Evolutionary conservation across 2,797 vertebrate genomes (phyloP), one percentile per base, ranked within the genome.

Genomic region (Benthosema pterotum): DNA sequence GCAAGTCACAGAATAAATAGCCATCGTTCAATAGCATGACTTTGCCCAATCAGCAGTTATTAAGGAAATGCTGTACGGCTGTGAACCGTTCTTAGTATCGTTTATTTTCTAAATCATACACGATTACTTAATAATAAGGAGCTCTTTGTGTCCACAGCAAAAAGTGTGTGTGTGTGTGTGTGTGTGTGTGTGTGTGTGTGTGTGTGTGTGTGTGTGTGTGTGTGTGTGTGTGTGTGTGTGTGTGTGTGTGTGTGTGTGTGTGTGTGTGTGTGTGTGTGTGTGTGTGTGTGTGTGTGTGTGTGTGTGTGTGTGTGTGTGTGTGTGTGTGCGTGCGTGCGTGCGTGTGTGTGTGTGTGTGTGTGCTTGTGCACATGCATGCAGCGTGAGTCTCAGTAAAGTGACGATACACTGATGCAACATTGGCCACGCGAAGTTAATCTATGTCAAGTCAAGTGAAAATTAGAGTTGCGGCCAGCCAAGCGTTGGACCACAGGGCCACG

Each of bases 361-460:
- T 42, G 16, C n/a, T n/a, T n/a, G n/a, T n/a, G n/a, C n/a, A n/a
- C n/a, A n/a, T n/a, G n/a, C n/a, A n/a, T n/a, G n/a, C n/a, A n/a
- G n/a, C 22, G 32, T 17, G 38, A 47, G 15, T 47, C 50, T 43
- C 19, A 45, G 57, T 47, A n/a, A 50, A 46, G 22, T 22, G 3
- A 11, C 46, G 56, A 22, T 49, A 38, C 32, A 38, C 32, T 11
- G 32, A 59, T 38, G 19, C 47, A 50, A 38, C 54, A 57, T 11
- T n/a, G 55, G n/a, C 4, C 54, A 13, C 57, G 48, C 50, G 43
- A 42, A 15, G 48, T 60, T 58, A 67, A 64, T 65, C 53, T 61
- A 17, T 53, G 55, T n/a, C n/a, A 16, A 48, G 46, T 47, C 42
- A 43, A 61, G 57, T 62, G 32, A 50, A 65, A 63, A 71, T 52